Percentiles rank a stretch among this genome's conserved stretches.
These are phyloP conservation scores for Tragelaphus eurycerus DNA, from an alignment of 2,797 vertebrate genomes.

Conservation along the genomic window DNA sequence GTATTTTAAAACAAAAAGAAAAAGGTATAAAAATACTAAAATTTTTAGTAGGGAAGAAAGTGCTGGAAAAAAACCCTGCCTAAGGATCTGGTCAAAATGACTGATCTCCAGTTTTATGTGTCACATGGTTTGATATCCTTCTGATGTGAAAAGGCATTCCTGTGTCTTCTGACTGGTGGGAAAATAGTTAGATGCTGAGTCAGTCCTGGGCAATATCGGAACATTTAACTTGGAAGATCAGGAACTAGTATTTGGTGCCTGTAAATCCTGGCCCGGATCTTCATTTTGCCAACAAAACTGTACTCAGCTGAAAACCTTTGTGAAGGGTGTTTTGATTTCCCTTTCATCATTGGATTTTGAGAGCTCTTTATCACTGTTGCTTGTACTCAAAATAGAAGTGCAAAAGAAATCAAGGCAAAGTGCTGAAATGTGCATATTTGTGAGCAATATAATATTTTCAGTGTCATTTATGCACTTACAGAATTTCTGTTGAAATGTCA, in stretches of 20 bases:
- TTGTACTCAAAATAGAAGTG: background rate
- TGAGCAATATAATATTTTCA: conserved; percentile 12
- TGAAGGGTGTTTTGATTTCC: background rate
- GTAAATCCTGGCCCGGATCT: background rate
- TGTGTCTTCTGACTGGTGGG: background rate
- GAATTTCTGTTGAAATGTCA: background rate
- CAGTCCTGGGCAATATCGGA: background rate
- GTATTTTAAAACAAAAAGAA: background rate
- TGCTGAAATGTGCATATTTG: background rate
- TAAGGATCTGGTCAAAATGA: background rate
- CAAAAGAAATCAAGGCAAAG: conserved; percentile 25
- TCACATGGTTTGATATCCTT: background rate
- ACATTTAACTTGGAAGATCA: background rate
- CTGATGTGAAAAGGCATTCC: background rate
- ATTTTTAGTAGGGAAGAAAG: background rate
- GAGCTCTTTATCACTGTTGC: background rate
- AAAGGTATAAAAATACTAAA: background rate
- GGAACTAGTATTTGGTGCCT: background rate
- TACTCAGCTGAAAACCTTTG: background rate
- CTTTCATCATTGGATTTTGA: background rate
- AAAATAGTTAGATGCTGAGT: background rate
- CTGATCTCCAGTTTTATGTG: background rate
- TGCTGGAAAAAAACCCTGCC: background rate
- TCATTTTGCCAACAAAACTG: conserved; percentile 9
- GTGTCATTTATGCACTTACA: background rate